These are phyloP conservation scores for Mormyrops attenuatus DNA, from an alignment of 2,797 vertebrate species.

Conservation along the genomic window DNA sequence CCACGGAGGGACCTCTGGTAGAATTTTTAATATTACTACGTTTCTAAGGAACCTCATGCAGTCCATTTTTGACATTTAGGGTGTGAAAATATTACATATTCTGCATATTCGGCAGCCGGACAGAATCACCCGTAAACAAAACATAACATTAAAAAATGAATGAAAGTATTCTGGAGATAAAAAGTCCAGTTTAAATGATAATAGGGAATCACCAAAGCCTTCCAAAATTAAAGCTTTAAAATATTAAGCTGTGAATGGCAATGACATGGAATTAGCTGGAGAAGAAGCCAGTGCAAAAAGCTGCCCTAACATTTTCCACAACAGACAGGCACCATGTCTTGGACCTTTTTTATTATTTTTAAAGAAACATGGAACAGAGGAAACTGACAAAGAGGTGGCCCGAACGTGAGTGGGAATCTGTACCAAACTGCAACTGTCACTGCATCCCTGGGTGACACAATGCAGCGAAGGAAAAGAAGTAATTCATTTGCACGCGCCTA, in stretches of 20 bases:
- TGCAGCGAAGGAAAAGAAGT: neutral
- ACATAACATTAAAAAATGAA: neutral
- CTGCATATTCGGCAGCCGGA: neutral
- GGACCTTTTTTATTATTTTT: neutral
- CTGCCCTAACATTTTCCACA: neutral
- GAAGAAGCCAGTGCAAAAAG: neutral
- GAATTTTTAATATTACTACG: neutral
- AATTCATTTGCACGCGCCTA: neutral
- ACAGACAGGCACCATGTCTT: neutral
- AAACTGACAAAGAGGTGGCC: neutral
- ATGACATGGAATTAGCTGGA: neutral
- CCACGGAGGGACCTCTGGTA: neutral
- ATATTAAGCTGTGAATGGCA: neutral
- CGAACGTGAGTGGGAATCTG: neutral
- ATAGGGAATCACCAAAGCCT: neutral
- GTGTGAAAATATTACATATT: neutral
- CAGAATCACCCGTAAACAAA: neutral
- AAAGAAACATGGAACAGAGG: neutral
- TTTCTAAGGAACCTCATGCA: neutral
- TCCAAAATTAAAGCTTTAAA: neutral
- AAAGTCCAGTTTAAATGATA: neutral
- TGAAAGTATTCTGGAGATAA: neutral
- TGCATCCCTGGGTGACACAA: neutral
- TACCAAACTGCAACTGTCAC: neutral
- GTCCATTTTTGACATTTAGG: neutral